A percentile compares a stretch with the other conserved stretches of the same genome.
These are phyloP conservation scores for Eudemis profundana DNA, from an alignment of 2,888 invertebrate genomes.

Conservation along the genomic window DNA sequence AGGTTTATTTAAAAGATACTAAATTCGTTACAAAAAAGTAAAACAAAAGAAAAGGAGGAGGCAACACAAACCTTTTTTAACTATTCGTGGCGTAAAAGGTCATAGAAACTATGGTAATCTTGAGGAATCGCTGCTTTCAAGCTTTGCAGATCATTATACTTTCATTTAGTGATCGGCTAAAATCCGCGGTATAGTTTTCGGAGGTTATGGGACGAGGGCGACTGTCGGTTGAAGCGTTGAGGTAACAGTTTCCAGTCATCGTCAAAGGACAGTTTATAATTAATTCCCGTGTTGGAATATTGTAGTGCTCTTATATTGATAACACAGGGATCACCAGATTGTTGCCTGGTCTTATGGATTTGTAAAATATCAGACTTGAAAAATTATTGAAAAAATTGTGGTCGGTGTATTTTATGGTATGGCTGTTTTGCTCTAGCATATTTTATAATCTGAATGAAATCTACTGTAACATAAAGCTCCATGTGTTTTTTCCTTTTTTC, in stretches of 20 bases:
- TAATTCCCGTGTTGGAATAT: constrained; percentile 18
- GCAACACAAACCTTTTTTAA: constrained; percentile 4
- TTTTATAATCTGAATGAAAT: background rate
- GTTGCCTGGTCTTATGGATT: constrained; percentile 22
- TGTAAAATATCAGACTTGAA: constrained; percentile 9
- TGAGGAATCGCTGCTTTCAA: constrained; percentile 21
- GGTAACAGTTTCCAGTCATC: constrained; percentile 24
- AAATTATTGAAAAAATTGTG: constrained; percentile 8
- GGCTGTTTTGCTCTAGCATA: background rate
- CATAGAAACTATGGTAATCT: constrained; percentile 29
- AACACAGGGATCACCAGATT: constrained; percentile 14
- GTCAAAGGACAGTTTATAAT: constrained; percentile 26
- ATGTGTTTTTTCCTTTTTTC: too few relatives aligned
- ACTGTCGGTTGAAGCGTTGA: constrained; percentile 15
- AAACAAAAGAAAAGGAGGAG: background rate
- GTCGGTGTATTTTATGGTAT: background rate
- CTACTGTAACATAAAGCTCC: too few relatives aligned
- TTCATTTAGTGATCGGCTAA: constrained; percentile 8
- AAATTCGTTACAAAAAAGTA: background rate
- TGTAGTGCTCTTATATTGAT: constrained; percentile 17
- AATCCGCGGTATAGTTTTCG: constrained; percentile 4
- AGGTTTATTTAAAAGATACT: background rate
- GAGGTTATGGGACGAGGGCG: constrained; percentile 2
- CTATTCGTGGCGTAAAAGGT: constrained; percentile 20
- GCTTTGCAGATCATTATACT: constrained; percentile 23